Percentiles rank a stretch among this genome's conserved stretches.
Conservation (phyloP, 1,140 invertebrate genomes). For the Magallana gigas region DNA sequence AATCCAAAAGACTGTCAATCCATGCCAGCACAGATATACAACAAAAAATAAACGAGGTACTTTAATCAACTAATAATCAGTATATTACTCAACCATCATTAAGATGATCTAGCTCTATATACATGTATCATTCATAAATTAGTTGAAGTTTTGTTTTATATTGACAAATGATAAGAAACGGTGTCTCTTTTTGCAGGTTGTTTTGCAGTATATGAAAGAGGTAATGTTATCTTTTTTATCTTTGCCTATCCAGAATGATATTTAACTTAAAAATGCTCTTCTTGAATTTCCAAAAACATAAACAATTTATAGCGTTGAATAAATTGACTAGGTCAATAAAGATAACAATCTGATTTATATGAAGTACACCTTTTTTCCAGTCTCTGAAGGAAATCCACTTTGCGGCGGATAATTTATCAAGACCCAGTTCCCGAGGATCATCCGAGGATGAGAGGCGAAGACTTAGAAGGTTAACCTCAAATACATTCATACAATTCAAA, state of each 20-base stretch:
- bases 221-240: slow-evolving; percentile 24
- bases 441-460: slow-evolving; percentile 52
- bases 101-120: neutral
- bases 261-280: neutral
- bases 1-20: slow-evolving; percentile 1
- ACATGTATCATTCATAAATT: neutral
- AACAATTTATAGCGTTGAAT: too few species aligned
- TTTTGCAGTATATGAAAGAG: slow-evolving; percentile 68
- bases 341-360: too few species aligned
- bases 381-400: slow-evolving; percentile 58
- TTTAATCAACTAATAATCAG: neutral
- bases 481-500: too few species aligned
- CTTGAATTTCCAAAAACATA: neutral
- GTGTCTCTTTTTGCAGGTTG: slow-evolving; percentile 57
- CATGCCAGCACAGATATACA: slow-evolving; percentile 48
- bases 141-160: too few species aligned
- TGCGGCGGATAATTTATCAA: slow-evolving; percentile 53
- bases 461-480: slow-evolving; percentile 32
- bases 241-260: too few species aligned
- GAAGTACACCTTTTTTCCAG: slow-evolving; percentile 1
- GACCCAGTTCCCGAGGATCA: slow-evolving; percentile 48
- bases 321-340: too few species aligned
- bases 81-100: neutral
- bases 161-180: neutral
- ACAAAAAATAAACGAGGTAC: slow-evolving; percentile 64